phyloP scores from a whole-genome alignment of 2,888 invertebrate genomes.

The Amblyjoppa proteus region DNA sequence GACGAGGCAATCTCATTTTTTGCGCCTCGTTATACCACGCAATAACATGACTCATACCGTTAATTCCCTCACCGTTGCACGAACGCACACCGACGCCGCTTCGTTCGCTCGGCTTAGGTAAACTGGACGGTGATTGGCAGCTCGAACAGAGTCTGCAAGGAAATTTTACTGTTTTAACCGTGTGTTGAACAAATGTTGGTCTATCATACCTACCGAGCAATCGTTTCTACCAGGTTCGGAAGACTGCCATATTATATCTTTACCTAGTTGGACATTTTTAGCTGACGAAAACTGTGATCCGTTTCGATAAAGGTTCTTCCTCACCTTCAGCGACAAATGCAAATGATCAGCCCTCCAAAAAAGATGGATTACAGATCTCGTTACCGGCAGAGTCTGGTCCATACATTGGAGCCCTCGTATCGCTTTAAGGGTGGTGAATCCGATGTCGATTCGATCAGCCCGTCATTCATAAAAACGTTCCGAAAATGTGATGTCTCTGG shows the following conservation, averaged over 20 bases:
- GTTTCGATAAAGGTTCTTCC: no score
- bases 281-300: no score
- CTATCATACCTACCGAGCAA: neutral
- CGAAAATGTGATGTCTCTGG: neutral
- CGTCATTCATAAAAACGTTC: neutral
- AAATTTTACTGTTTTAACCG: neutral
- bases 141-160: neutral
- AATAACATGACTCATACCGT: slow-evolving; percentile 44
- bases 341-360: no score
- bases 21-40: slow-evolving; percentile 47
- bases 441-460: neutral
- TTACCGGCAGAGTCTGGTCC: no score
- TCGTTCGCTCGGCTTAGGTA: neutral
- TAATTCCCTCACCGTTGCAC: slow-evolving; percentile 28
- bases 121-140: slow-evolving; percentile 7
- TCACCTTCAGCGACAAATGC: no score
- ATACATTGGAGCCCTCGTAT: no score
- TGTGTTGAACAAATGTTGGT: neutral
- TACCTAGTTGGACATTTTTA: no score
- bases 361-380: no score
- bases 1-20: slow-evolving; percentile 25
- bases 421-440: neutral
- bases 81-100: neutral
- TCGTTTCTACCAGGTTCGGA: neutral
- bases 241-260: no score